A percentile compares a stretch with the other conserved stretches of the same genome.
phyloP scores from a whole-genome alignment of 2,888 invertebrate genomes.

The Abscondita cerata region DNA sequence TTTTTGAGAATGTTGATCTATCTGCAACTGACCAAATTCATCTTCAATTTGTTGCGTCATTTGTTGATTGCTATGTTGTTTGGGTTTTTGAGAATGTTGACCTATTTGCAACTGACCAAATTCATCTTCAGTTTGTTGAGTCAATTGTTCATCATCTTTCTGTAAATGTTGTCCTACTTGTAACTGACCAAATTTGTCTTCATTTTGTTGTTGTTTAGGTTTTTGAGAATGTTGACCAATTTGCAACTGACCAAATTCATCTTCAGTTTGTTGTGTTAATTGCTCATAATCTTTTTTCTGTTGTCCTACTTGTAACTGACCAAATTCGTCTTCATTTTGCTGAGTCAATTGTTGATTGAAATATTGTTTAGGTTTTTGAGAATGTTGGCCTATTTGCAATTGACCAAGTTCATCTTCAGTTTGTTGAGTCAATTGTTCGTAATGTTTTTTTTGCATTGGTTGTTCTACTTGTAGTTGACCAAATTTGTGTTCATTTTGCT shows the following conservation, averaged over 20 bases:
- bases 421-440: conserved; percentile 39
- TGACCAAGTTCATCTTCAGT: conserved; percentile 22
- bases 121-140: conserved; percentile 28
- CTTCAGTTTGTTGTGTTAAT: conserved; percentile 36
- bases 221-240: conserved; percentile 7
- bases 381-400: too few species aligned
- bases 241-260: conserved; percentile 16
- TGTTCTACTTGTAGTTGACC: conserved; percentile 26
- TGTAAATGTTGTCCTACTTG: conserved; percentile 10
- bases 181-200: conserved; percentile 24
- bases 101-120: conserved; percentile 12
- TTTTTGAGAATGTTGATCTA: conserved; percentile 14
- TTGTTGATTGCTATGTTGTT: not conserved
- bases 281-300: conserved; percentile 24
- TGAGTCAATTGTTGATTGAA: conserved; percentile 32
- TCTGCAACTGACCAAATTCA: conserved; percentile 10
- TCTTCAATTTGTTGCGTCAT: not conserved
- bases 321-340: not conserved
- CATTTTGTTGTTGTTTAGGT: conserved; percentile 37
- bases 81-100: conserved; percentile 45
- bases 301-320: not conserved
- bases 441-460: conserved; percentile 11
- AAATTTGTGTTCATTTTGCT: conserved; percentile 34
- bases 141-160: conserved; percentile 31
- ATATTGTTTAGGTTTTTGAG: conserved; percentile 20